Conservation (phyloP, 30 jellyfish, hydroid and myxozoan species). For the Catostylus mosaicus region DNA sequence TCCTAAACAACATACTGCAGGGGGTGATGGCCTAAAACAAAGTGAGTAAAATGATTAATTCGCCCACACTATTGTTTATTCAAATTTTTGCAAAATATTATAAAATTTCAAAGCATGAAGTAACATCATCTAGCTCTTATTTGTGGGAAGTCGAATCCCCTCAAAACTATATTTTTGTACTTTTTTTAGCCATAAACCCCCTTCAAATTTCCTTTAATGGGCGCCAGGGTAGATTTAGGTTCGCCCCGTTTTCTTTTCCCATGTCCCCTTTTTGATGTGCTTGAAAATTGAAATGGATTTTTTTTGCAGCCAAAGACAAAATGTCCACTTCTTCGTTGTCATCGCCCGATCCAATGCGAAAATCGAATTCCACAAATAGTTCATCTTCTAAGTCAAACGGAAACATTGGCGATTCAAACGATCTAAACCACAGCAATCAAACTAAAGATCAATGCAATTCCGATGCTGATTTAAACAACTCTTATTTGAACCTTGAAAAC, state of each 20-base stretch:
- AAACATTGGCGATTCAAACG: conserved; percentile 15
- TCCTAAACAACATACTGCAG: conserved; percentile 28
- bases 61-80: no score
- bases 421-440: conserved; percentile 27
- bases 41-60: conserved; percentile 4
- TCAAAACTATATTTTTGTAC: no score
- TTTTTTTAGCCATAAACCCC: no score
- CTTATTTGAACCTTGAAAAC: conserved; percentile 77
- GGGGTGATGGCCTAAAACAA: conserved; percentile 42
- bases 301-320: conserved; percentile 49
- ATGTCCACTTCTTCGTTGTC: conserved; percentile 43
- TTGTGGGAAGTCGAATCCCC: no score
- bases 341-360: conserved; percentile 88
- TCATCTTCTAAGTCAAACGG: conserved; percentile 16
- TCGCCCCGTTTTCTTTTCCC: no score
- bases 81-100: no score
- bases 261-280: no score
- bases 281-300: no score
- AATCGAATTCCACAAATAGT: conserved; percentile 25
- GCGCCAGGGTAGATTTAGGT: no score
- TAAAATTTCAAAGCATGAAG: no score
- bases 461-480: conserved; percentile 71
- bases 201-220: no score
- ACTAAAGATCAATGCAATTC: conserved; percentile 48
- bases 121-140: no score